Conservation (phyloP, 2,888 invertebrate species). For the Proisotoma minuta region DNA sequence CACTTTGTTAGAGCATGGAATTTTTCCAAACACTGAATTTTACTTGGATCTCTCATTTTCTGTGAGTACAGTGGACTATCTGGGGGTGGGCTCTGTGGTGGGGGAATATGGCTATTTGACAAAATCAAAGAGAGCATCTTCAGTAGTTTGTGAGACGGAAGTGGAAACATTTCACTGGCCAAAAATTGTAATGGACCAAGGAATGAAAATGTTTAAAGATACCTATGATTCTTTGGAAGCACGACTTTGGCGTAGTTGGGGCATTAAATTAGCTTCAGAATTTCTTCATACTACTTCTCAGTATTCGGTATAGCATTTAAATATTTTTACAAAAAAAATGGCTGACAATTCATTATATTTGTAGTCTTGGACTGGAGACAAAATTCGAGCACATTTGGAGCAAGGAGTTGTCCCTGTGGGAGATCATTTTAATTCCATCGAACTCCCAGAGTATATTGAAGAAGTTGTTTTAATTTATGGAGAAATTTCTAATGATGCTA, state of each 20-base stretch:
- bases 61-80: conserved; percentile 56
- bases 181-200: conserved; percentile 49
- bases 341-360: conserved; percentile 49
- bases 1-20: conserved; percentile 51
- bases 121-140: conserved; percentile 57
- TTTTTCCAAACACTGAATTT: conserved; percentile 58
- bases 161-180: conserved; percentile 54
- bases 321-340: not conserved
- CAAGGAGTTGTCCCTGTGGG: conserved; percentile 58
- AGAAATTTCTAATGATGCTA: conserved; percentile 56
- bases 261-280: conserved; percentile 57
- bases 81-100: conserved; percentile 60
- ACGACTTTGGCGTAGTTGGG: conserved; percentile 61
- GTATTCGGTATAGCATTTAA: conserved; percentile 47
- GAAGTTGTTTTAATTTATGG: conserved; percentile 60
- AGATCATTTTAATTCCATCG: conserved; percentile 56
- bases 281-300: conserved; percentile 57
- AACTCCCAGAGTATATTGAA: conserved; percentile 57
- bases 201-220: conserved; percentile 50
- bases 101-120: conserved; percentile 61
- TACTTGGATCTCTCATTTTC: conserved; percentile 54
- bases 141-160: conserved; percentile 59
- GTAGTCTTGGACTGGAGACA: conserved; percentile 57
- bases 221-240: conserved; percentile 56
- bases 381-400: conserved; percentile 57